Conservation (phyloP, 2,888 invertebrate species). For the Caradrina clavipalpis region DNA sequence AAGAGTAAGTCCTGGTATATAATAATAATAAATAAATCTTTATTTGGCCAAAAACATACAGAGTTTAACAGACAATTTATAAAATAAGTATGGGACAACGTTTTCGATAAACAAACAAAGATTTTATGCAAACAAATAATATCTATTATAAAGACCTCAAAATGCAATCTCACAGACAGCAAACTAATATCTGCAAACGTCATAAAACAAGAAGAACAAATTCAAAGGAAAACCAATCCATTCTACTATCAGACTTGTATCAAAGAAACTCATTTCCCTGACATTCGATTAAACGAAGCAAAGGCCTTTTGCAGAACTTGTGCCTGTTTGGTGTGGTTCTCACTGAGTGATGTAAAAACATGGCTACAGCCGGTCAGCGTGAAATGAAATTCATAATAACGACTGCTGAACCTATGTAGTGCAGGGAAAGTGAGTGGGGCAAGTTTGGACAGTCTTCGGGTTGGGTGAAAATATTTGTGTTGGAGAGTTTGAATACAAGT, state of each 20-base stretch:
- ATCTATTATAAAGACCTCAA: too few species aligned
- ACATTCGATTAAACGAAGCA: conserved; percentile 56
- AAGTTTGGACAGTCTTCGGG: conserved; percentile 3
- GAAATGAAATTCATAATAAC: conserved; percentile 71
- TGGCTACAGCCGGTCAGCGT: conserved; percentile 61
- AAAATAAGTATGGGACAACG: too few species aligned
- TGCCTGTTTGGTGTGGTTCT: conserved; percentile 45
- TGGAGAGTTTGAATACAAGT: too few species aligned
- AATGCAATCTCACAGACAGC: not conserved
- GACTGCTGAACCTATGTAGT: conserved; percentile 30
- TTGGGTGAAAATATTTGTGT: too few species aligned
- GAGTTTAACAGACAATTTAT: too few species aligned
- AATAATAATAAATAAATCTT: too few species aligned
- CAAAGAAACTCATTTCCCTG: conserved; percentile 57
- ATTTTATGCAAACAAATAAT: not conserved
- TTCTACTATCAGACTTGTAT: conserved; percentile 27
- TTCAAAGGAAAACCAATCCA: conserved; percentile 36
- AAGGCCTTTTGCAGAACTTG: conserved; percentile 61
- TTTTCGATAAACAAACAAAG: too few species aligned
- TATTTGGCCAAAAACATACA: too few species aligned
- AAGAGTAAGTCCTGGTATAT: too few species aligned
- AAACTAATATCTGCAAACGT: not conserved
- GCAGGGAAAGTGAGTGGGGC: not conserved
- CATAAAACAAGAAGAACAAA: conserved; percentile 3
- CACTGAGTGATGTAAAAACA: conserved; percentile 57